Percentiles rank a stretch among this genome's conserved stretches.
These are phyloP conservation scores for Indicator indicator DNA, from an alignment of 2,113 vertebrate species.

Conservation along the genomic window DNA sequence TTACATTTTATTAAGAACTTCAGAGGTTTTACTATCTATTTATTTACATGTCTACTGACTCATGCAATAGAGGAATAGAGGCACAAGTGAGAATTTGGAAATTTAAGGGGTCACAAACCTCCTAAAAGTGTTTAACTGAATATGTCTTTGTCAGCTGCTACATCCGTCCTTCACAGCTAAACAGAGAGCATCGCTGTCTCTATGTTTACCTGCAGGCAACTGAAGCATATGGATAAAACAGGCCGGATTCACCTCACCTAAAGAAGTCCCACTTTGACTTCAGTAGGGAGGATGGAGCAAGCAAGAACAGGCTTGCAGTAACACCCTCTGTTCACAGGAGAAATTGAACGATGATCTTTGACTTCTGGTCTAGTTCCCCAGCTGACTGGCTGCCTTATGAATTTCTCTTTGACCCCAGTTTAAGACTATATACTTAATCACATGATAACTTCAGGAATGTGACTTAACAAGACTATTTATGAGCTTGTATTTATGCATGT, in stretches of 20 bases:
- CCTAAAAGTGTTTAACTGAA: neutral
- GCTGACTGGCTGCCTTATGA: neutral
- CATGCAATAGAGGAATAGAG: neutral
- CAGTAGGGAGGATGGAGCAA: neutral
- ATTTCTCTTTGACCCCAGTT: neutral
- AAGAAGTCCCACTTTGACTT: neutral
- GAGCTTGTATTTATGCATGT: neutral
- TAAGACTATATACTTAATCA: neutral
- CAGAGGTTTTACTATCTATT: neutral
- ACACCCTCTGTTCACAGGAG: neutral
- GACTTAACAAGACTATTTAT: neutral
- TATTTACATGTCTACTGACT: neutral
- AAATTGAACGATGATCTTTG: neutral
- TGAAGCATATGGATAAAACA: neutral
- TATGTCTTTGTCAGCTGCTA: neutral
- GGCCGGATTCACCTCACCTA: neutral
- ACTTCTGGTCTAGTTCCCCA: neutral
- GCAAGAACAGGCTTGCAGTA: neutral
- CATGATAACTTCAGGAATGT: neutral
- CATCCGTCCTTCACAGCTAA: neutral
- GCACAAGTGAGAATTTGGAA: neutral
- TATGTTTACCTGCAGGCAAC: neutral
- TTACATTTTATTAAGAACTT: neutral
- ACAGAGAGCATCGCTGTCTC: neutral
- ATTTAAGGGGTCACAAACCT: neutral